Base-by-base conservation (phyloP, 2,797 vertebrate genomes). In the Anabacerthia variegaticeps region DNA sequence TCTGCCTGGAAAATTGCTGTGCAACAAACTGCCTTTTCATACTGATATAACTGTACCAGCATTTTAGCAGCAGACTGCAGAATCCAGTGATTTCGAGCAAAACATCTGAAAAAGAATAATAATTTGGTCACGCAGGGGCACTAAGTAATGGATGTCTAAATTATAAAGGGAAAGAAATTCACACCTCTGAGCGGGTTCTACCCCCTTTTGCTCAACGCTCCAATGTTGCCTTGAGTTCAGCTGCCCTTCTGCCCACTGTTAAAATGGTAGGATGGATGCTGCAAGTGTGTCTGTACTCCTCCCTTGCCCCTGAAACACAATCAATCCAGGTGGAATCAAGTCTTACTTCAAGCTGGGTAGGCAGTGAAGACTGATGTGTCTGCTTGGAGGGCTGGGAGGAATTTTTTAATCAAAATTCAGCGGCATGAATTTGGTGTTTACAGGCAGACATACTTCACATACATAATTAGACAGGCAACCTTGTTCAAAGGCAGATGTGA, bases 401-500 rank as follows among this genome's bases (percentile, higher is more conserved):
- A 85, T 85, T 82, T 92, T 94, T 79, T 12, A 93, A 79, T 95
- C 67, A 93, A 82, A 92, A 79, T 90, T 96, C 74, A 89, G 56
- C 68, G 43, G 71, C 44, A 71, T 62, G 90, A 44, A 39, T 56
- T 41, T 69, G 63, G 16, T 92, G 61, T 81, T 95, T 94, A 56
- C 24, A 68, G 67, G 91, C 77, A 92, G 85, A 89, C 58, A 39
- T 63, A 65, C 74, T 71, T 92, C 80, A 79, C 74, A 74, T 82
- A 61, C 34, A 15, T 77, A 91, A 94, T 91, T 67, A 88, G 71
- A 36, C 41, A 81, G 63, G 63, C 79, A 95, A 80, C 67, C 88
- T 93, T 95, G 71, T 84, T 88, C 83, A 96, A 95, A 92, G 85
- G 85, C 88, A 96, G 80, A 51, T 90, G 41, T 39, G 63, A 90